These are phyloP conservation scores for Phoxinus phoxinus DNA, from an alignment of 2,113 vertebrate species.

Conservation along the genomic window DNA sequence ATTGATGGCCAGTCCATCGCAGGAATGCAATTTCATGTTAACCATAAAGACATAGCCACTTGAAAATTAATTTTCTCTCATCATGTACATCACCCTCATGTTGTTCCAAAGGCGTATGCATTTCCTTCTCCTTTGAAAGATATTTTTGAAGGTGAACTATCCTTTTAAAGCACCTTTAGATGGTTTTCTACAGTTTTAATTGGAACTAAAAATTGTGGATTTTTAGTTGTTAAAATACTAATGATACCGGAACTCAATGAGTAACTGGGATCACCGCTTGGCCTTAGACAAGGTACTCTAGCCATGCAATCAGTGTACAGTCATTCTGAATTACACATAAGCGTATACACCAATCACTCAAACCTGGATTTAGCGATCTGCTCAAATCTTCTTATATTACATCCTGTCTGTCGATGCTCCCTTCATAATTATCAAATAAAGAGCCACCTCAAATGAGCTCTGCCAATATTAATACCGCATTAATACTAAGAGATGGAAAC, in stretches of 20 bases:
- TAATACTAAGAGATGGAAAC: constrained; percentile 13
- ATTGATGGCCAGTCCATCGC: neutral
- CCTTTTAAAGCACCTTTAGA: neutral
- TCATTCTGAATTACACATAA: constrained; percentile 8
- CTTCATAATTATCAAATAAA: constrained; percentile 42
- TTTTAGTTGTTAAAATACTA: neutral
- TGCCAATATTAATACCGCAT: constrained; percentile 24
- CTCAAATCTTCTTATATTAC: constrained; percentile 26
- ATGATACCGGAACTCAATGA: neutral
- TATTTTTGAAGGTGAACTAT: neutral
- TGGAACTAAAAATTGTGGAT: neutral
- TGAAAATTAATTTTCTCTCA: neutral
- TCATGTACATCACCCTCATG: neutral
- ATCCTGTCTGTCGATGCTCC: constrained; percentile 17
- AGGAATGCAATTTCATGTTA: neutral
- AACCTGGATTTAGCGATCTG: constrained; percentile 12
- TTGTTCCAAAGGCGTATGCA: neutral
- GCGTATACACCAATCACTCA: constrained; percentile 11
- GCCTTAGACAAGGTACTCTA: neutral
- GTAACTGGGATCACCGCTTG: neutral
- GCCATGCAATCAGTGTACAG: constrained; percentile 2
- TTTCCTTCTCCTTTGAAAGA: neutral
- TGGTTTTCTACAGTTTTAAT: neutral
- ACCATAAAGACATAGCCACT: neutral
- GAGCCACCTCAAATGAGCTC: constrained; percentile 19